A percentile compares a stretch with the other conserved stretches of the same genome.
These are phyloP conservation scores for Melierax canorus DNA, from an alignment of 2,113 vertebrate species.

Conservation along the genomic window DNA sequence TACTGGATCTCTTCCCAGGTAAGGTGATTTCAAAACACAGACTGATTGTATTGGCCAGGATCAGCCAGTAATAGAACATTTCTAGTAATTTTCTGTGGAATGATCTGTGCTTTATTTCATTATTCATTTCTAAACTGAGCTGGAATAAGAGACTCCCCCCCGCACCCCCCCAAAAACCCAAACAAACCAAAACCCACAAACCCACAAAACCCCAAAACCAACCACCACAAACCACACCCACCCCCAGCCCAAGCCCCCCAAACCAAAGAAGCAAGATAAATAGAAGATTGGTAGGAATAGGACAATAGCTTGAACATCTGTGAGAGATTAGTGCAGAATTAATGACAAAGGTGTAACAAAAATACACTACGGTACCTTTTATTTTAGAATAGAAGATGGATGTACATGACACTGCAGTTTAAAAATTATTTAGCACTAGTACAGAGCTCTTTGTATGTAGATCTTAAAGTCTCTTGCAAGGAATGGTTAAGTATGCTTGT, in stretches of 20 bases:
- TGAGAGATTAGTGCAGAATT: not conserved
- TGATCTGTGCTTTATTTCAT: not conserved
- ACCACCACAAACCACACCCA: too few species aligned
- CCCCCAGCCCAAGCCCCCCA: too few species aligned
- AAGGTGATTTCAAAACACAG: not conserved
- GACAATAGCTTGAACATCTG: not conserved
- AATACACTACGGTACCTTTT: not conserved
- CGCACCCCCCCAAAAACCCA: rapidly evolving
- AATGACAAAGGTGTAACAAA: not conserved
- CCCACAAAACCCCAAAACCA: too few species aligned
- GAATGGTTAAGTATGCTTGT: not conserved
- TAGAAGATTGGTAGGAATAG: not conserved
- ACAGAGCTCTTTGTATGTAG: not conserved
- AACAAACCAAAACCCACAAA: too few species aligned
- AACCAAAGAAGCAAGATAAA: not conserved
- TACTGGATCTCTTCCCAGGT: not conserved
- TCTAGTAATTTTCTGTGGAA: not conserved
- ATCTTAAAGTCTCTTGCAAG: not conserved
- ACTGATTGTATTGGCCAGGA: not conserved
- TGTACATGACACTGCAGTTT: not conserved
- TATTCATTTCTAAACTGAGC: not conserved
- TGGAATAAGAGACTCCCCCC: not conserved
- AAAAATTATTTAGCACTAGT: not conserved
- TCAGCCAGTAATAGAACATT: not conserved
- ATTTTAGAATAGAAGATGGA: not conserved